Conservation (phyloP, 2,113 vertebrate genomes). For the Sinocyclocheilus anshuiensis region DNA sequence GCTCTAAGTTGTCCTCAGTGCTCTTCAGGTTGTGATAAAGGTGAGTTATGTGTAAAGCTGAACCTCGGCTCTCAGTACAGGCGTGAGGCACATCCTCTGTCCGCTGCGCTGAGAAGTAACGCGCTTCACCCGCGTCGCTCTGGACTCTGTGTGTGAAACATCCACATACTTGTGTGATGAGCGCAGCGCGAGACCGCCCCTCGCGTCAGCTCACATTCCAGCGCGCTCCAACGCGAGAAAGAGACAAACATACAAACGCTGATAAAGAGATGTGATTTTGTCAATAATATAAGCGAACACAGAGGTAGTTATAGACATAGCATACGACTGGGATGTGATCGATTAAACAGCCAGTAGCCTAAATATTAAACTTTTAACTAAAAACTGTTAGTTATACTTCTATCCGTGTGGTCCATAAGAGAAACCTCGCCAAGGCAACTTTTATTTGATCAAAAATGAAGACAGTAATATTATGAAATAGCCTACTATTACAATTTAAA, state of each 20-base stretch:
- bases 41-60: not conserved
- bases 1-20: not conserved
- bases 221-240: not conserved
- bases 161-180: slow-evolving; percentile 41
- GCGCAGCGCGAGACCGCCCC: slow-evolving; percentile 34
- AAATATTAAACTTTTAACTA: not conserved
- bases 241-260: not conserved
- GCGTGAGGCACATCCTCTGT: slow-evolving; percentile 3
- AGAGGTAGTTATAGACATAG: not conserved
- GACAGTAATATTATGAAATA: not conserved
- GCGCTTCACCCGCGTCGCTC: not conserved
- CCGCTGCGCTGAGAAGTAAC: slow-evolving; percentile 3
- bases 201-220: slow-evolving; percentile 25
- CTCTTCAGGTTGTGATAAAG: not conserved
- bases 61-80: not conserved
- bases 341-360: not conserved
- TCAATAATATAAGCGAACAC: not conserved
- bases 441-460: not conserved
- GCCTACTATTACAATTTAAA: not conserved
- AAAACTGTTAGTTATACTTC: not conserved
- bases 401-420: too few relatives aligned
- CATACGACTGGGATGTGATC: not conserved
- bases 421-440: not conserved
- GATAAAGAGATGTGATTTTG: not conserved
- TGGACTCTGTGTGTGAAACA: slow-evolving; percentile 15